These are phyloP conservation scores for Lasioglossum lativentre DNA, from an alignment of 2,888 invertebrate genomes.

Conservation along the genomic window DNA sequence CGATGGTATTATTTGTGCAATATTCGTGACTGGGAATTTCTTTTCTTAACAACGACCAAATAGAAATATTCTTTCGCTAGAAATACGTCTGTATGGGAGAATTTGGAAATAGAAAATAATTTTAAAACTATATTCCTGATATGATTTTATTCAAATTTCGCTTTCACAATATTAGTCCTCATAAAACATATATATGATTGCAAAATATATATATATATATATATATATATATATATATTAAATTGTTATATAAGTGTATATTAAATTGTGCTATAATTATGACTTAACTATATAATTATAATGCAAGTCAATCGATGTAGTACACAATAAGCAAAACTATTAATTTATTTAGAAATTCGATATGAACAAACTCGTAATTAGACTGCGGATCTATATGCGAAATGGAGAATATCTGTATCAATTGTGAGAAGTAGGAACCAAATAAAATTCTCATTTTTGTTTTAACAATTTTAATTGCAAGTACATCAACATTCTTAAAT, in stretches of 20 bases:
- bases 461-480: neutral
- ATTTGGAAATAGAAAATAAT: neutral
- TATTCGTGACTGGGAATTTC: neutral
- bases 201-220: too few relatives aligned
- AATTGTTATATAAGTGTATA: too few relatives aligned
- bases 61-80: neutral
- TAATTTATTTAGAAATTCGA: neutral
- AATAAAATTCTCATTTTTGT: neutral
- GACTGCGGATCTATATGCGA: too few relatives aligned
- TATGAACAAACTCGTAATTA: neutral
- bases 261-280: neutral
- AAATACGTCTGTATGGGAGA: neutral
- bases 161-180: neutral
- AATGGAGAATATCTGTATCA: too few relatives aligned
- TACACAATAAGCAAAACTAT: neutral
- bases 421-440: too few relatives aligned
- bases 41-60: neutral
- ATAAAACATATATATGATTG: too few relatives aligned
- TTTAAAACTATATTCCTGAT: neutral
- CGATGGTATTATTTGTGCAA: neutral
- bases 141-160: neutral
- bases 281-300: neutral
- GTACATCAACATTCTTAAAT: neutral
- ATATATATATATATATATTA: too few relatives aligned
- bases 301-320: neutral